Base-by-base conservation (phyloP, 2,888 invertebrate species). In the Lutraria lutraria region DNA sequence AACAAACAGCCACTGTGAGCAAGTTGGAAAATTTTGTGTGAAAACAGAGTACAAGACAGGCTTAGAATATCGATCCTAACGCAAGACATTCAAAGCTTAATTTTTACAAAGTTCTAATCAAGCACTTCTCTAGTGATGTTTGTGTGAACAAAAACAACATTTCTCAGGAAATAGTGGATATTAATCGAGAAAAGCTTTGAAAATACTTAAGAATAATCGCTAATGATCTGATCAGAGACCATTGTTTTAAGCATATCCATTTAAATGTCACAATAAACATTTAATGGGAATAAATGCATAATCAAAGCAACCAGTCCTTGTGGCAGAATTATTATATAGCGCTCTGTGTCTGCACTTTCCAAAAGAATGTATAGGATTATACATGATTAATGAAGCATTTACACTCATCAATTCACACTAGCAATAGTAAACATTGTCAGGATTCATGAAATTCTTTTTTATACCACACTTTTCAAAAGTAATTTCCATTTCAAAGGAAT, bases 21-120 rank as follows among this genome's bases (percentile, higher is more conserved):
- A 19, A 34, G 34, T 19, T 34, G 76, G 34, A 76, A 76, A 43
- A 76, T 76, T 76, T 76, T 68, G 31, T 34, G 34, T 34, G 34
- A 76, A 34, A 56, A 76, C 25, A 31, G 31, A 76, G 76, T 76
- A 31, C 16, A 34, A 34, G 76, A 76, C 12, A 25, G 31, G 29
- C 10, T 76, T 6, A 19, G 34, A 76, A 19, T 76, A 76, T 76
- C 31, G 76, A 76, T 76, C 76, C 29, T 15, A 13, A 8, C 25
- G 15, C 34, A 31, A 76, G 76, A 34, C 76, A 13, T 76, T 16
- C 76, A 34, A 76, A 76, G 76, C 76, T 76, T 31, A 76, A 76
- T 76, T 76, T 76, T 76, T 31, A 76, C 76, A 76, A 76, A 31
- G 76, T 76, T 76, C 76, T 76, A 76, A 76, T 76, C 76, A 76